Percentiles rank a stretch among this genome's conserved stretches.
phyloP scores from a whole-genome alignment of 2,113 vertebrate genomes.

The Morone saxatilis region DNA sequence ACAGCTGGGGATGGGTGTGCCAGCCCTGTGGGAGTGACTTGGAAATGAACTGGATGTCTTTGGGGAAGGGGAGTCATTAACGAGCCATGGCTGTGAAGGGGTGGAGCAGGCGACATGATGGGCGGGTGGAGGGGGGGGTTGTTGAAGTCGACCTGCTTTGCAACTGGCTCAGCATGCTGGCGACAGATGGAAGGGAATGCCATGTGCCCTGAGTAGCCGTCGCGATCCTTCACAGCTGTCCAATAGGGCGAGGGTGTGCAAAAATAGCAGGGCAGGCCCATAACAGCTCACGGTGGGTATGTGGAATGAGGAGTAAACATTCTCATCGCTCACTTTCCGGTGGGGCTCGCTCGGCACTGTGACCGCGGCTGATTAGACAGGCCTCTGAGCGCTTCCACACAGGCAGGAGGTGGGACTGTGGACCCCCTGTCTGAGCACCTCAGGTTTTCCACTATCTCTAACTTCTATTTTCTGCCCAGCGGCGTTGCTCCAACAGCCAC shows the following conservation, averaged over 20 bases:
- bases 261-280: slow-evolving; percentile 62
- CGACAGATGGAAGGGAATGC: slow-evolving; percentile 74
- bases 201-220: slow-evolving; percentile 65
- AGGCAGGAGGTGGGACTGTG: slow-evolving; percentile 27
- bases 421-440: slow-evolving; percentile 46
- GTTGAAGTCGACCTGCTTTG: slow-evolving; percentile 63
- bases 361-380: slow-evolving; percentile 60
- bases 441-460: slow-evolving; percentile 43
- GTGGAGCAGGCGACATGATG: slow-evolving; percentile 26
- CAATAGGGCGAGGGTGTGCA: slow-evolving; percentile 60
- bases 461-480: slow-evolving; percentile 48
- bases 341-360: background rate
- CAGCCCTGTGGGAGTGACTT: slow-evolving; percentile 53
- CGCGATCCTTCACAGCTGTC: slow-evolving; percentile 76
- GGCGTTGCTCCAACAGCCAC: slow-evolving; percentile 28
- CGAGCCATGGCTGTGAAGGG: slow-evolving; percentile 36
- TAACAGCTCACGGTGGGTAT: slow-evolving; percentile 48
- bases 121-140: background rate
- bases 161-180: slow-evolving; percentile 42
- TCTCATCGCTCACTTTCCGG: slow-evolving; percentile 61
- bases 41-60: slow-evolving; percentile 65
- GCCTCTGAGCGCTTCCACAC: slow-evolving; percentile 31
- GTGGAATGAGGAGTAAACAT: slow-evolving; percentile 73
- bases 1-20: slow-evolving; percentile 63
- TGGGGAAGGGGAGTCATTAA: slow-evolving; percentile 69